Conservation (phyloP, 1,140 invertebrate genomes). For the Penaeus chinensis region DNA sequence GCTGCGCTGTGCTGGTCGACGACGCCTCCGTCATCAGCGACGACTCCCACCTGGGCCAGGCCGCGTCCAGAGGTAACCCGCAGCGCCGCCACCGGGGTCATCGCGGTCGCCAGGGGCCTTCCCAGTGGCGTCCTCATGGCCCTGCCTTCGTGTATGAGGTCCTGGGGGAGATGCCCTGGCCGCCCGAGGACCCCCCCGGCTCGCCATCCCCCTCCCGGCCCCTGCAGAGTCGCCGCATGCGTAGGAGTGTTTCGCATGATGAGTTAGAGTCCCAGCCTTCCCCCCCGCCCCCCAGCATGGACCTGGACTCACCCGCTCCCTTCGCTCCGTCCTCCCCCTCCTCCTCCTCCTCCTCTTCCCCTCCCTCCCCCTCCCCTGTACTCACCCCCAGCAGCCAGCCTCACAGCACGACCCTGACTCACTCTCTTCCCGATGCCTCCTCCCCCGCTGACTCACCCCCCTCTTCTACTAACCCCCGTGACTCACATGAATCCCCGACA, state of each 20-base stretch:
- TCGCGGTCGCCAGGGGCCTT: slow-evolving; percentile 25
- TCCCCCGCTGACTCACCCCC: too few relatives aligned
- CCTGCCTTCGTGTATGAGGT: slow-evolving; percentile 13
- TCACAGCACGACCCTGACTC: too few relatives aligned
- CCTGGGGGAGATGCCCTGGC: slow-evolving; percentile 27
- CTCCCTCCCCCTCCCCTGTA: too few relatives aligned
- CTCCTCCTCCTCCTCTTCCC: neutral
- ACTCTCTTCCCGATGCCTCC: too few relatives aligned
- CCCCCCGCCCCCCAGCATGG: neutral
- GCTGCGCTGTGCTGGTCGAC: slow-evolving; percentile 56
- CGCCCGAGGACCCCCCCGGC: neutral
- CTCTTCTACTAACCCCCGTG: too few relatives aligned
- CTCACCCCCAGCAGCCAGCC: too few relatives aligned
- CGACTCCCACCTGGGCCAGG: slow-evolving; percentile 49
- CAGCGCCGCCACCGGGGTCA: slow-evolving; percentile 1
- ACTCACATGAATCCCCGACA: too few relatives aligned
- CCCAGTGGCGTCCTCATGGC: slow-evolving; percentile 23
- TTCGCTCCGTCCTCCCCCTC: neutral
- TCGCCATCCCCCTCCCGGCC: slow-evolving; percentile 6
- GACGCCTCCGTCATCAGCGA: slow-evolving; percentile 47
- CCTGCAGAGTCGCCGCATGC: slow-evolving; percentile 45
- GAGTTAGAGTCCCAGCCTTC: neutral
- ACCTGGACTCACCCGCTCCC: neutral
- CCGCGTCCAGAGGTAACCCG: slow-evolving; percentile 56
- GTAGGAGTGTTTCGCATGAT: slow-evolving; percentile 60